phyloP scores from a whole-genome alignment of 2,113 vertebrate species.

The Rhinolophus sinicus region DNA sequence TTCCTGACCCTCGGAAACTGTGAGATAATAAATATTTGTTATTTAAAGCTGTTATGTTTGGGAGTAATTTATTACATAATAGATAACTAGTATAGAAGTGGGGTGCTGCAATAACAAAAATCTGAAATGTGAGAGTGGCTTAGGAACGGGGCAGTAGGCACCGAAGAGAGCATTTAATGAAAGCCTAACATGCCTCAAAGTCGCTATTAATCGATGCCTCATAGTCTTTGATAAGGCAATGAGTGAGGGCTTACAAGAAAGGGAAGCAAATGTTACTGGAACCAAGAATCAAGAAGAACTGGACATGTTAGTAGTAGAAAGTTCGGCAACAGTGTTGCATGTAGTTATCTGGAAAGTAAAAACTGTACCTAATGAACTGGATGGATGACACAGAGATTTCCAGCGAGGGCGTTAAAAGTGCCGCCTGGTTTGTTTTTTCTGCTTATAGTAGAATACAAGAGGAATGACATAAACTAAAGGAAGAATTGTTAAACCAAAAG shows the following conservation, averaged over 20 bases:
- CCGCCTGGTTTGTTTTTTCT: not conserved
- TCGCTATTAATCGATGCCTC: not conserved
- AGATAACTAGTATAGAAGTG: not conserved
- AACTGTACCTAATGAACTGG: not conserved
- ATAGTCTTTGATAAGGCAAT: not conserved
- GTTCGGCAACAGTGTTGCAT: not conserved
- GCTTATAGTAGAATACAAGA: not conserved
- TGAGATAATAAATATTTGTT: not conserved
- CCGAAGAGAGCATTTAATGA: not conserved
- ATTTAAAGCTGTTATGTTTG: not conserved
- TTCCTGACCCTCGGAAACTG: not conserved
- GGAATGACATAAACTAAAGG: not conserved
- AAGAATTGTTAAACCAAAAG: not conserved
- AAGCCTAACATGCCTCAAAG: not conserved
- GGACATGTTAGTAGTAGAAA: not conserved
- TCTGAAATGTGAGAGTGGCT: not conserved
- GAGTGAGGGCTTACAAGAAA: not conserved
- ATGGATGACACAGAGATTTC: not conserved
- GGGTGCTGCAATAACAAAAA: not conserved
- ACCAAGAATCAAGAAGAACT: not conserved
- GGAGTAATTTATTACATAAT: not conserved
- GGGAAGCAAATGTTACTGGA: not conserved
- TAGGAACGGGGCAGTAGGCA: not conserved
- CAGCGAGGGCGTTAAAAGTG: not conserved
- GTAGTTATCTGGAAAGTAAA: not conserved